These are phyloP conservation scores for Artibeus jamaicensis DNA, from an alignment of 2,797 vertebrate genomes.

Conservation along the genomic window DNA sequence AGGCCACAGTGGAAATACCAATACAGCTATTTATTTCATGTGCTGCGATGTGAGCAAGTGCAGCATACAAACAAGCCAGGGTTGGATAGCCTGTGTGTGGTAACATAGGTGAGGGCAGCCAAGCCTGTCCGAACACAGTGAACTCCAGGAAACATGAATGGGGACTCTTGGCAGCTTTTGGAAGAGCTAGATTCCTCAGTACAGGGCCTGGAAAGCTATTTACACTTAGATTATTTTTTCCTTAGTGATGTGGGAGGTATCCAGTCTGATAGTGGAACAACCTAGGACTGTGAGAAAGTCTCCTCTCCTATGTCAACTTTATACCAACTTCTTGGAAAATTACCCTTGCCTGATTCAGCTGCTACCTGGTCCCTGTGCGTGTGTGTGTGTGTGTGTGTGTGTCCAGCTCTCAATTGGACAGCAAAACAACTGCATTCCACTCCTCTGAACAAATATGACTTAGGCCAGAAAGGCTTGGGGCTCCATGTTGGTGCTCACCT, in stretches of 20 bases:
- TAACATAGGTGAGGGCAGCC: background rate
- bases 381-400: background rate
- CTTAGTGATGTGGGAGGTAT: background rate
- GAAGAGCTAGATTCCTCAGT: background rate
- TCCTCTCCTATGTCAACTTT: background rate
- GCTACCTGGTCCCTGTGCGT: background rate
- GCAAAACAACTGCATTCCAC: too few relatives aligned
- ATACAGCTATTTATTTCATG: background rate
- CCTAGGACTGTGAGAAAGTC: background rate
- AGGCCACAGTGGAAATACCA: background rate
- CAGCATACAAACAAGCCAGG: background rate
- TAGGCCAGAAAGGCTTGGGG: conserved; percentile 49
- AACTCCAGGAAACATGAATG: background rate
- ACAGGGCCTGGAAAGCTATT: background rate
- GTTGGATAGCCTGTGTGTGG: background rate
- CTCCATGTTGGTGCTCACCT: conserved; percentile 67
- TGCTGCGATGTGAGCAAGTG: background rate
- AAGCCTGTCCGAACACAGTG: background rate
- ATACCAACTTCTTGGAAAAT: background rate
- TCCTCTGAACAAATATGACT: background rate
- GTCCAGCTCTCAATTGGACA: background rate
- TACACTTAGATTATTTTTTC: background rate
- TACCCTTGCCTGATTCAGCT: background rate
- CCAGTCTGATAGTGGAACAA: background rate
- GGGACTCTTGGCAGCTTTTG: background rate